Conservation (phyloP, 2,797 vertebrate species). For the Poeciliopsis presidionis region DNA sequence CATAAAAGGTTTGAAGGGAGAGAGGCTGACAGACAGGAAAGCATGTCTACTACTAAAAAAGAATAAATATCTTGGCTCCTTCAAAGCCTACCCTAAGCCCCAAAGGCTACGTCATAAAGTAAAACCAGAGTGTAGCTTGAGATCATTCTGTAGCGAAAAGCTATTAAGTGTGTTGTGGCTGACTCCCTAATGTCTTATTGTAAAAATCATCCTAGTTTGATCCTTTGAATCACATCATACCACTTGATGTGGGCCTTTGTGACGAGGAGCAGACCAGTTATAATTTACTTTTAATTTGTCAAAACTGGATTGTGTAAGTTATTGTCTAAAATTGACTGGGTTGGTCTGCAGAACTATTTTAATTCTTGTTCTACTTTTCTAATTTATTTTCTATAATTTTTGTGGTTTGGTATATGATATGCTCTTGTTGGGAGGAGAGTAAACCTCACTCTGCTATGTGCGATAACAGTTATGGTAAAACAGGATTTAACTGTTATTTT, state of each 20-base stretch:
- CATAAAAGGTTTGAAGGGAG: slow-evolving; percentile 16
- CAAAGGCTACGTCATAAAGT: slow-evolving; percentile 37
- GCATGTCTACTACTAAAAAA: slow-evolving; percentile 33
- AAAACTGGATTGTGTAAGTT: not conserved
- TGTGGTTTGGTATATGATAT: not conserved
- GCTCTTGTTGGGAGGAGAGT: not conserved
- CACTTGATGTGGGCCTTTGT: not conserved
- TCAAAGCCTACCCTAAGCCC: slow-evolving; percentile 21
- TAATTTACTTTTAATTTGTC: not conserved
- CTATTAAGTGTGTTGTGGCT: not conserved
- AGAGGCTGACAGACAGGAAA: slow-evolving; percentile 41
- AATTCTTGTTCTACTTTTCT: not conserved
- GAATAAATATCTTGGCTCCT: slow-evolving; percentile 45
- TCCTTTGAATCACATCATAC: not conserved
- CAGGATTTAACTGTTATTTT: not conserved
- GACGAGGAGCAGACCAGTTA: not conserved
- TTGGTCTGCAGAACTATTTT: not conserved
- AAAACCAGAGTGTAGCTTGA: slow-evolving; percentile 41
- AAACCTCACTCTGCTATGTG: not conserved
- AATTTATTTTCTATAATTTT: not conserved
- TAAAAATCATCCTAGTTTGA: not conserved
- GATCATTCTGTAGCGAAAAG: slow-evolving; percentile 51
- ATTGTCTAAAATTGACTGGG: not conserved
- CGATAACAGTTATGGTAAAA: not conserved
- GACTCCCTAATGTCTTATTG: not conserved